Conservation (phyloP, 2,888 invertebrate genomes). For the Calameuta pallipes region DNA sequence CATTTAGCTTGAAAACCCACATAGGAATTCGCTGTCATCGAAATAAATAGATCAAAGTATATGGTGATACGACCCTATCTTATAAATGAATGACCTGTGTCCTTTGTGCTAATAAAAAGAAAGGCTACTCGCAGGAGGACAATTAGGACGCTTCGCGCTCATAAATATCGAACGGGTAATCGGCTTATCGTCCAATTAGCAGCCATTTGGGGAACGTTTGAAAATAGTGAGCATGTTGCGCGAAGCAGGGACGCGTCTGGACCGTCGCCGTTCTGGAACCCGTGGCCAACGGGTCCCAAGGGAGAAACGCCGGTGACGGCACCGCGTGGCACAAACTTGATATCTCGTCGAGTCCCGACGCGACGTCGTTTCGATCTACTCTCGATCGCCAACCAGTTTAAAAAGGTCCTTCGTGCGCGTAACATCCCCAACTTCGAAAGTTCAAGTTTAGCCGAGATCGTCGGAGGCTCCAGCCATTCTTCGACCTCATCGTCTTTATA, state of each 20-base stretch:
- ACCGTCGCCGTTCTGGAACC: conserved; percentile 9
- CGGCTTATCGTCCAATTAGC: conserved; percentile 46
- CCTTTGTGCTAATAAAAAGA: neutral
- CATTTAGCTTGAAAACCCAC: neutral
- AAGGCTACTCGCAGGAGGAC: neutral
- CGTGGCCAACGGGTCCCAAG: conserved; percentile 41
- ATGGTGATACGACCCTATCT: neutral
- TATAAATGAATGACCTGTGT: neutral
- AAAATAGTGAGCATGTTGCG: conserved; percentile 22
- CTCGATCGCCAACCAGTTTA: conserved; percentile 36
- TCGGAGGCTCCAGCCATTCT: neutral
- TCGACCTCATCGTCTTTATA: neutral
- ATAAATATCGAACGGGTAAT: conserved; percentile 40
- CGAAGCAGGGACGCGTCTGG: conserved; percentile 15
- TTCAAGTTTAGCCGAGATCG: neutral
- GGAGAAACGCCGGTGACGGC: conserved; percentile 55
- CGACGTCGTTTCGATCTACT: conserved; percentile 28
- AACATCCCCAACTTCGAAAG: neutral
- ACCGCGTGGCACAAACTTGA: conserved; percentile 60
- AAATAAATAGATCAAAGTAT: neutral
- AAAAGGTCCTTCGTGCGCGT: conserved; percentile 42
- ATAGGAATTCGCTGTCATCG: neutral
- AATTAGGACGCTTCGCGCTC: conserved; percentile 35
- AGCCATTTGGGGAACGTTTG: conserved; percentile 19
- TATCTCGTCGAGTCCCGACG: conserved; percentile 35